phyloP scores from a whole-genome alignment of 1,140 invertebrate species.

The Caenorhabditis remanei region DNA sequence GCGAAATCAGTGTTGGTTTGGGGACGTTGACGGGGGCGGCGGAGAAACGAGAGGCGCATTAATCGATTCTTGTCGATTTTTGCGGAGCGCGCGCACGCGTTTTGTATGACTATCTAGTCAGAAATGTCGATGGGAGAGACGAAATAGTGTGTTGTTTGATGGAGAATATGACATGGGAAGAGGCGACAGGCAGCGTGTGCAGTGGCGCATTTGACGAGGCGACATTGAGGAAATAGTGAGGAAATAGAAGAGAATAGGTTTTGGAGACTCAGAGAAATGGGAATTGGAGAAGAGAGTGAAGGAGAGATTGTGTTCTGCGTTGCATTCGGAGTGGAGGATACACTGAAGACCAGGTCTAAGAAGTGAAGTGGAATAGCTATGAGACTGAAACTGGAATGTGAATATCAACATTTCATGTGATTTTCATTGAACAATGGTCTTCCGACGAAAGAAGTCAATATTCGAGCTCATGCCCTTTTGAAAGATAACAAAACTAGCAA shows the following conservation, averaged over 20 bases:
- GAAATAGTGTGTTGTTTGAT: not conserved
- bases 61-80: conserved; percentile 52
- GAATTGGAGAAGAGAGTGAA: not conserved
- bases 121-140: not conserved
- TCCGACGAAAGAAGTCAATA: too few relatives aligned
- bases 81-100: conserved; percentile 51
- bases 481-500: too few relatives aligned
- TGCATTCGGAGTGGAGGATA: not conserved
- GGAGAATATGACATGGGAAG: not conserved
- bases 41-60: conserved; percentile 30
- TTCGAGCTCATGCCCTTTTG: too few relatives aligned
- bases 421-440: too few relatives aligned
- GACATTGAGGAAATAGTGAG: conserved; percentile 16
- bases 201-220: not conserved
- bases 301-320: not conserved
- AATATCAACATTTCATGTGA: too few relatives aligned
- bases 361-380: not conserved
- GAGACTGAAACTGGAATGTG: not conserved
- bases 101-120: conserved; percentile 54
- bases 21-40: conserved; percentile 15
- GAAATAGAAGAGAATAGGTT: not conserved
- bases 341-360: not conserved
- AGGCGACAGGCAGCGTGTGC: conserved; percentile 11
- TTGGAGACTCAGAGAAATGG: not conserved
- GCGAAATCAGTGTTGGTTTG: not conserved